Evolutionary conservation across 2,888 invertebrate genomes (phyloP).

Genomic region (Hofmannophila pseudospretella): DNA sequence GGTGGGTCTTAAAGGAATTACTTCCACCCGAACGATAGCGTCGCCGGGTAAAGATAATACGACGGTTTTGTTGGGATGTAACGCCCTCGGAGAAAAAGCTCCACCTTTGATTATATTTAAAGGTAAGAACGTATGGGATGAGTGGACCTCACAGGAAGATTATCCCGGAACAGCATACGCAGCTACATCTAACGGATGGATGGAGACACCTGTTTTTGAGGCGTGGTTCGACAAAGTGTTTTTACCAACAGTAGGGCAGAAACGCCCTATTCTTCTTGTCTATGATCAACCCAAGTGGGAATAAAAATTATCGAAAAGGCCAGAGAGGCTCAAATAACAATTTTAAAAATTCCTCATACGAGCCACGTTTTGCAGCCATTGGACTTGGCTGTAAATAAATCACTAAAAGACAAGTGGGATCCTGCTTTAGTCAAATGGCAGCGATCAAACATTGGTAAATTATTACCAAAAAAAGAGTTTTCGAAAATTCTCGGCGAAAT

Average conservation of each 20-base stretch:
- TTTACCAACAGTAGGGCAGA: slow-evolving; percentile 9
- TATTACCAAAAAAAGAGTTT: too few relatives aligned
- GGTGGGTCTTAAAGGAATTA: slow-evolving; percentile 9
- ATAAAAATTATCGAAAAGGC: slow-evolving; percentile 16
- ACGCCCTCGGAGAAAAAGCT: slow-evolving; percentile 12
- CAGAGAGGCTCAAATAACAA: slow-evolving; percentile 17
- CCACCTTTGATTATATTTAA: too few relatives aligned
- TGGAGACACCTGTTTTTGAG: slow-evolving; percentile 20
- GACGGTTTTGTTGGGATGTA: slow-evolving; percentile 8
- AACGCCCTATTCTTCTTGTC: slow-evolving; percentile 15
- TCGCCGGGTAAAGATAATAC: slow-evolving; percentile 12
- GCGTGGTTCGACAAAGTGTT: slow-evolving; percentile 22
- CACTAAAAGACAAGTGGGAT: slow-evolving; percentile 18
- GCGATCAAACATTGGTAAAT: slow-evolving; percentile 11
- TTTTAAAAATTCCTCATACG: too few relatives aligned
- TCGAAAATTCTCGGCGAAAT: too few relatives aligned
- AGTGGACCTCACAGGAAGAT: slow-evolving; percentile 7
- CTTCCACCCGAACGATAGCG: slow-evolving; percentile 8
- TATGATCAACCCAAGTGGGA: slow-evolving; percentile 17
- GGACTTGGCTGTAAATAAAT: slow-evolving; percentile 16
- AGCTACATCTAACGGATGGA: slow-evolving; percentile 8
- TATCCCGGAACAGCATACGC: slow-evolving; percentile 10
- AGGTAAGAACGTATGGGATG: too few relatives aligned
- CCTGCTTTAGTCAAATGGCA: slow-evolving; percentile 13
- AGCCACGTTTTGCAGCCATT: too few relatives aligned